These are phyloP conservation scores for Theristicus caerulescens DNA, from an alignment of 2,113 vertebrate genomes.

Conservation along the genomic window DNA sequence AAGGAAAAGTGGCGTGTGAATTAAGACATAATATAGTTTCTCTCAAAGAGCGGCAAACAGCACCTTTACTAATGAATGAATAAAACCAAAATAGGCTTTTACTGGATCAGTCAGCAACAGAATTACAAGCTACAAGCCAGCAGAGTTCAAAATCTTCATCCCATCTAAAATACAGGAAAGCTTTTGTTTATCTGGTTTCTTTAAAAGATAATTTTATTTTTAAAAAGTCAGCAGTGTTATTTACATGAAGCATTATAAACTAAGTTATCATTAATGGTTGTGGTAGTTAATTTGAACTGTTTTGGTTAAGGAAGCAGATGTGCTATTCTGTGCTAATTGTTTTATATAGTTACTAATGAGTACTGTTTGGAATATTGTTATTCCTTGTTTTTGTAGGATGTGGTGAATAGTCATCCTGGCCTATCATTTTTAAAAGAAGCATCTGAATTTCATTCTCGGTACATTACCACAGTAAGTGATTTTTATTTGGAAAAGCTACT, in stretches of 20 bases:
- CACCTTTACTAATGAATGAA: not conserved
- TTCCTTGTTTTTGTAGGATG: constrained; percentile 77
- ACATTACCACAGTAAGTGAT: constrained; percentile 93
- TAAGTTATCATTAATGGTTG: not conserved
- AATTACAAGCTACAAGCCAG: not conserved
- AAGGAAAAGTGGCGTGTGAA: not conserved
- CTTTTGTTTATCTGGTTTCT: not conserved
- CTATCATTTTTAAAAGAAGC: constrained; percentile 93
- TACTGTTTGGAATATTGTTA: not conserved
- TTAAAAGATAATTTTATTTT: not conserved
- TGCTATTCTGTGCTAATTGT: not conserved
- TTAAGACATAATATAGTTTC: not conserved
- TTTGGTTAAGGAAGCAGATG: not conserved
- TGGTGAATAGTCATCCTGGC: constrained; percentile 92
- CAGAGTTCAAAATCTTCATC: not conserved
- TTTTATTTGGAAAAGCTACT: not conserved
- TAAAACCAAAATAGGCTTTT: not conserved
- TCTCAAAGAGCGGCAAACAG: not conserved
- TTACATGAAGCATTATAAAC: not conserved
- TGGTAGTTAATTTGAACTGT: not conserved
- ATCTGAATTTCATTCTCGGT: constrained; percentile 93
- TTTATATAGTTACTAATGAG: not conserved
- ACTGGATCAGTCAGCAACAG: not conserved
- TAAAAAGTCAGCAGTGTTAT: not conserved
- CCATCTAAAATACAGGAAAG: not conserved